Base-by-base conservation (phyloP, 2,113 vertebrate genomes). In the Crocuta crocuta region DNA sequence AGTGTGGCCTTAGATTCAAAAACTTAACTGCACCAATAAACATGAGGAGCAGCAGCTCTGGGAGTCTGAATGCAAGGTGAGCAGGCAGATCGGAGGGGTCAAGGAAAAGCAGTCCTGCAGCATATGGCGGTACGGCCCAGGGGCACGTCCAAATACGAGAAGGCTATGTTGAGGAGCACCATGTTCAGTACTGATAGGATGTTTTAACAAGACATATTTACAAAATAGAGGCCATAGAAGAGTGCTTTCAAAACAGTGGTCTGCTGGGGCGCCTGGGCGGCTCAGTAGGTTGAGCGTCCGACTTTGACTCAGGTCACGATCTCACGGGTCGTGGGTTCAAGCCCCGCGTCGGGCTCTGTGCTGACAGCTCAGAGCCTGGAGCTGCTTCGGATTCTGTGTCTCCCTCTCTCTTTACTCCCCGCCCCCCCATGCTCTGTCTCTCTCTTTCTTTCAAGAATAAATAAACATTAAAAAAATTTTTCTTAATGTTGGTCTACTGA, bases 151-250 rank as follows among this genome's bases (percentile, higher is more conserved):
- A 16, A 26, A 48, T 2, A 48, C 4, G 28, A 78, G 31, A 58
- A 24, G 65, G 55, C 39, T 1, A 4, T 2, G 1, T 3, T 2
- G 31, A 21, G 35, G 10, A 33, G 28, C 3, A 21, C 6, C 0
- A 4, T 12, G 55, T 13, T 80, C 26, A 11, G 9, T n/a, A 84
- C 55, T 45, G 2, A 61, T 3, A 19, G 10, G 39, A 31, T 4
- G 12, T 50, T 73, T 66, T 48, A 70, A 31, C 70, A 68, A 70
- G 31, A 71, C 11, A 19, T 17, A 73, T 0, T 12, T 31, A 89
- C 19, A 43, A 83, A 83, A 68, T 7, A 87, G 73, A 66, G 48
- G 73, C 55, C 26, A 7, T 0, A 55, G 39, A 48, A 68, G 31
- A 35, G 31, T 10, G 2, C 23, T 81, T 90, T 50, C 48, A 74